Conservation (phyloP, 2,113 vertebrate species). For the Apus apus region DNA sequence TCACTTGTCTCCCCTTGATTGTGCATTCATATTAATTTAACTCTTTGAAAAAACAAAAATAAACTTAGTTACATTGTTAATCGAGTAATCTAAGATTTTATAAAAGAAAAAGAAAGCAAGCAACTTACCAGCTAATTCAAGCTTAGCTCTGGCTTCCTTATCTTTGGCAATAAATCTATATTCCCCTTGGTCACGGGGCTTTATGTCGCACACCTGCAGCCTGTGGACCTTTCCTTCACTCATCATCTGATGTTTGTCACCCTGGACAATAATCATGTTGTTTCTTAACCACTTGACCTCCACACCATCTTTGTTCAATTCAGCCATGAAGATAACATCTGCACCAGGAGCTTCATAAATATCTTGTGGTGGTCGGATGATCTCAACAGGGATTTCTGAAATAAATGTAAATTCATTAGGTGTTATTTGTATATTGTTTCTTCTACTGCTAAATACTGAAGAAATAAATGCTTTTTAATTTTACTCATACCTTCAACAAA, state of each 20-base stretch:
- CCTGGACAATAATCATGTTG: constrained; percentile 95
- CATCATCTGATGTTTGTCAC: constrained; percentile 99
- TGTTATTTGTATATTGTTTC: not conserved
- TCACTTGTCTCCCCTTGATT: not conserved
- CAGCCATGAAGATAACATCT: constrained; percentile 90
- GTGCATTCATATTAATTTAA: not conserved
- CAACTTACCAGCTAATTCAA: constrained; percentile 92
- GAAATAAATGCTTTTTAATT: not conserved
- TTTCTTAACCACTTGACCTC: constrained; percentile 97
- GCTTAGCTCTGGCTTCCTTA: constrained; percentile 94
- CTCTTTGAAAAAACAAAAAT: not conserved
- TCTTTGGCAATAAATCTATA: constrained; percentile 96
- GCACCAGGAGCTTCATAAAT: constrained; percentile 88
- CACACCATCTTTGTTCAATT: constrained; percentile 96
- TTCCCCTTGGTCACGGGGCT: constrained; percentile 95
- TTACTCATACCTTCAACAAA: constrained; percentile 90
- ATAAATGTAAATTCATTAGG: not conserved
- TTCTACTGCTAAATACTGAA: not conserved
- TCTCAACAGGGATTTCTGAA: constrained; percentile 96
- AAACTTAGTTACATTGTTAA: not conserved
- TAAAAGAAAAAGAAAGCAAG: constrained; percentile 18
- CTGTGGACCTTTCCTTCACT: constrained; percentile 94
- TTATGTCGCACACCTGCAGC: constrained; percentile 93
- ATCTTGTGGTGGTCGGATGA: constrained; percentile 92
- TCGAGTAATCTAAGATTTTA: not conserved